Conservation (phyloP, 2,113 vertebrate genomes). For the Azemiops feae region DNA sequence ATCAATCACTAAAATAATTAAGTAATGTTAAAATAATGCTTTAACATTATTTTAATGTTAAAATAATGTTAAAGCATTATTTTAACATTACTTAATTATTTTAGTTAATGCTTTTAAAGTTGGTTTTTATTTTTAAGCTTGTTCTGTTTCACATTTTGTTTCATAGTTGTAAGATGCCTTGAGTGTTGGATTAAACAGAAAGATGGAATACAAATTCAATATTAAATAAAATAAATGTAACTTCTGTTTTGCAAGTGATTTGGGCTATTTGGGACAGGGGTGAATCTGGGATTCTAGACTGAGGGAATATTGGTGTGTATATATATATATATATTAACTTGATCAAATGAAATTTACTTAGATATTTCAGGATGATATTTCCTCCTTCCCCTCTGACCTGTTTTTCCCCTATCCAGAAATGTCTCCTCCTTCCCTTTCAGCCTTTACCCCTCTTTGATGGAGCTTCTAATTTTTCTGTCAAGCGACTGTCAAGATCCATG, state of each 20-base stretch:
- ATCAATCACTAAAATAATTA: neutral
- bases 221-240: neutral
- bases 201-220: neutral
- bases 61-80: neutral
- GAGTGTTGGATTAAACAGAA: neutral
- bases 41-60: neutral
- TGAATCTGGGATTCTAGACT: neutral
- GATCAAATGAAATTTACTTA: neutral
- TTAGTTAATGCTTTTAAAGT: neutral
- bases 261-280: neutral
- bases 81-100: neutral
- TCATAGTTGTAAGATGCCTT: neutral
- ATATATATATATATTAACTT: neutral
- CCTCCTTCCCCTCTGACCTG: neutral
- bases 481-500: neutral
- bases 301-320: neutral
- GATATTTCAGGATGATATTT: neutral
- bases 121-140: neutral
- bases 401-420: neutral
- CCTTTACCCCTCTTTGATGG: neutral
- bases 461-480: neutral
- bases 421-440: slow-evolving; percentile 14
- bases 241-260: neutral
- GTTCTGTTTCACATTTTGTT: neutral
- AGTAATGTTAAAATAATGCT: neutral